Conservation (phyloP, 1,140 invertebrate species). For the Heliconius nattereri region DNA sequence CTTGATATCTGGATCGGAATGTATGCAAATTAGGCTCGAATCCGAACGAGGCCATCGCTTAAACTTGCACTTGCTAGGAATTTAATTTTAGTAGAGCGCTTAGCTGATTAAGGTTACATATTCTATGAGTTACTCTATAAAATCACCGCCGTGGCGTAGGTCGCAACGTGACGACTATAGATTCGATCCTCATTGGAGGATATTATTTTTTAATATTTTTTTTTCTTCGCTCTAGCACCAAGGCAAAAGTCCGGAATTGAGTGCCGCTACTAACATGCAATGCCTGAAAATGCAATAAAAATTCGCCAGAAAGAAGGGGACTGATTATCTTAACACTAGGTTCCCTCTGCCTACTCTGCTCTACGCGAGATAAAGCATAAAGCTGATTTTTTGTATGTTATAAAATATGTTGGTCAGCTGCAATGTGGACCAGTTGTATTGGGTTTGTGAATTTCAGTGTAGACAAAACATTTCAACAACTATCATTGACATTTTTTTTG, state of each 20-base stretch:
- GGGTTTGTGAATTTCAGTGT: slow-evolving; percentile 19
- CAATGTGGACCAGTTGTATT: slow-evolving; percentile 1
- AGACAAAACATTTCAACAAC: slow-evolving; percentile 28
- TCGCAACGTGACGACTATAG: no score
- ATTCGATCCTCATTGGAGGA: no score
- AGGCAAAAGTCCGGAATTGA: no score
- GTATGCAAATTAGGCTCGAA: slow-evolving; percentile 47
- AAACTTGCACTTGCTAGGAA: slow-evolving; percentile 43
- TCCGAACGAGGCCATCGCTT: slow-evolving; percentile 38
- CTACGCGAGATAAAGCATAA: no score
- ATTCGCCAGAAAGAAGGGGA: no score
- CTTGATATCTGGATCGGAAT: slow-evolving; percentile 38
- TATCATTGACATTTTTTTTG: slow-evolving; percentile 26
- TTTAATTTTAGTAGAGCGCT: slow-evolving; percentile 27
- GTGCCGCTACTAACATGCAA: no score
- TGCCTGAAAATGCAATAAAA: no score
- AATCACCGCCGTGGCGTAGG: no score
- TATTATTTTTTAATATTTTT: no score
- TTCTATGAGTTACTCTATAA: neutral
- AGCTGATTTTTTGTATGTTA: neutral
- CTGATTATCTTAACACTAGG: no score
- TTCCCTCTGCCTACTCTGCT: no score
- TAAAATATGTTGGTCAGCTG: neutral
- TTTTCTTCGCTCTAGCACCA: no score
- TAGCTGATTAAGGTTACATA: slow-evolving; percentile 19